Conservation (phyloP, 1,140 invertebrate genomes). For the Drosophila lowei region DNA sequence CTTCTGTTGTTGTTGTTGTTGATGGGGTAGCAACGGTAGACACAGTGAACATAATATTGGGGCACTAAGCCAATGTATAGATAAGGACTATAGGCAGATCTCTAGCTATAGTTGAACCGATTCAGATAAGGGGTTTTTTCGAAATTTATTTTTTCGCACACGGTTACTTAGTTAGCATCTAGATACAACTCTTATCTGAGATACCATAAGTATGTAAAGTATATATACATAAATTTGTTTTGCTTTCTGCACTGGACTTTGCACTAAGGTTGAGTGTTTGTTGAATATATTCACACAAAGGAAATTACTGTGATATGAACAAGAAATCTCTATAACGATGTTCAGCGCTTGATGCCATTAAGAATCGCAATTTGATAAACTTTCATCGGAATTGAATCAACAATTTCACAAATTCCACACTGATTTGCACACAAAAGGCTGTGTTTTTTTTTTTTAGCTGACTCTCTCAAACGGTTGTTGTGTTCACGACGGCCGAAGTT, state of each 20-base stretch:
- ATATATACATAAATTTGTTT: constrained; percentile 27
- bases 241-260: constrained; percentile 30
- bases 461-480: constrained; percentile 61
- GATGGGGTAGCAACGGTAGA: constrained; percentile 23
- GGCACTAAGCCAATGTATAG: constrained; percentile 33
- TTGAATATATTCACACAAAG: constrained; percentile 37
- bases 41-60: constrained; percentile 66
- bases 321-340: constrained; percentile 71
- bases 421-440: constrained; percentile 54
- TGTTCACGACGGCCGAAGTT: constrained; percentile 67
- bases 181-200: constrained; percentile 60
- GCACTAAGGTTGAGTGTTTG: constrained; percentile 26
- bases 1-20: constrained; percentile 12
- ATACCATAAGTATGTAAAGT: constrained; percentile 28
- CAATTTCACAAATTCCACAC: constrained; percentile 63
- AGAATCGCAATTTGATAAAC: constrained; percentile 36
- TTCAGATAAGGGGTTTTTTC: neutral
- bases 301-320: constrained; percentile 72
- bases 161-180: constrained; percentile 50
- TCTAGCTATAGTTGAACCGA: constrained; percentile 10
- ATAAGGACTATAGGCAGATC: constrained; percentile 10
- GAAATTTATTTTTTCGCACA: constrained; percentile 10
- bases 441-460: constrained; percentile 24
- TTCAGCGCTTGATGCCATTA: constrained; percentile 78
- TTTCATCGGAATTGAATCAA: constrained; percentile 14